Conservation (phyloP, 1,140 invertebrate species). For the Probaryconus sp. region DNA sequence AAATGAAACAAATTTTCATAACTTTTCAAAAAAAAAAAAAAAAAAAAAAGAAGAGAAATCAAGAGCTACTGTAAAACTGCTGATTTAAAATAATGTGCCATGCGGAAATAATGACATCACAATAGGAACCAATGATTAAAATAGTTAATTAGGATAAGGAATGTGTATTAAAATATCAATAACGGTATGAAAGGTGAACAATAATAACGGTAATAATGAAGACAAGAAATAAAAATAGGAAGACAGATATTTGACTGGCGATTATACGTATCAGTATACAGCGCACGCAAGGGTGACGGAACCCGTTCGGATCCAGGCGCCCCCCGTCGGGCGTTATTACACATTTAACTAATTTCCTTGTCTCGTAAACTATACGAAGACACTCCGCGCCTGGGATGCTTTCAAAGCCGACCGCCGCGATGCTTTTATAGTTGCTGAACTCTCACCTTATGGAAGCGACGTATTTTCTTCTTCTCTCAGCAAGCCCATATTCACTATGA, state of each 20-base stretch:
- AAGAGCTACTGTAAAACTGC: no score
- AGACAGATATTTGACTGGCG: constrained; percentile 22
- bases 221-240: constrained; percentile 7
- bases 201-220: constrained; percentile 16
- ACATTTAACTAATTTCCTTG: constrained; percentile 75
- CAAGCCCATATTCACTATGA: constrained; percentile 33
- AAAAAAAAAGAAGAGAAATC: no score
- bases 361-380: constrained; percentile 71
- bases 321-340: constrained; percentile 70
- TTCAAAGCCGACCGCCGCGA: constrained; percentile 47
- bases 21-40: no score
- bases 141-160: neutral
- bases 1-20: no score
- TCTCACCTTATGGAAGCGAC: constrained; percentile 48
- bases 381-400: constrained; percentile 37
- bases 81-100: no score
- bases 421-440: constrained; percentile 52
- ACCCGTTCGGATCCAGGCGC: constrained; percentile 24
- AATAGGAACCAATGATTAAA: constrained; percentile 4
- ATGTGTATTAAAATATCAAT: constrained; percentile 27
- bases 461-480: constrained; percentile 28
- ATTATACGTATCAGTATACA: constrained; percentile 7
- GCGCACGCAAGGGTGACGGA: constrained; percentile 17
- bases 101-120: neutral
- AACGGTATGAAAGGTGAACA: constrained; percentile 4